Evolutionary conservation across 2,888 invertebrate genomes (phyloP), one percentile per base, ranked within the genome.

Genomic region (Phaonia tiefii): DNA sequence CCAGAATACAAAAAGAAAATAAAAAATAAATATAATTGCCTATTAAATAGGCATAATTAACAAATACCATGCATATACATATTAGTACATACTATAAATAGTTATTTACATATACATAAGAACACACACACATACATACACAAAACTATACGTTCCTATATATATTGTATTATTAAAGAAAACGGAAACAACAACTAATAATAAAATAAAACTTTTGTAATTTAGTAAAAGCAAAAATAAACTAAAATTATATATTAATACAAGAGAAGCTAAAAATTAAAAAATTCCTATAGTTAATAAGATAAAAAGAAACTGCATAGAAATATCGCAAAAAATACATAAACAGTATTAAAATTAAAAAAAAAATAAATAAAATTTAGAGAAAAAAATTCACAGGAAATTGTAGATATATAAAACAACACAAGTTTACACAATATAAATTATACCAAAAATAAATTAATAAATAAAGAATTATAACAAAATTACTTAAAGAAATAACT

Each of bases 81-180:
- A 81, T 31, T 69, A 66, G 75, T 65, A 71, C 72, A 75, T 71
- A 75, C n/a, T 77, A 72, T 42, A 60, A 22, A 76, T 37, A 46
- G 37, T 58, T 56, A 56, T 37, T 63, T 7, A 75, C 22, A 42
- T 15, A 66, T 42, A 39, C 11, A 37, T n/a, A 69, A 22, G 51
- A 20, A 63, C 65, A 78, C 44, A 37, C 56, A 75, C 66, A 67
- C 78, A 81, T 77, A 81, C 78, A 81, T 42, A 69, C 26, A 87
- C 83, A 87, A 86, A n/a, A 85, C 86, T 85, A 86, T 88, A 88
- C 85, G 88, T 88, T 88, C 88, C 88, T 88, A 88, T 86, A 87
- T 70, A 75, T 88, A 88, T 86, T 83, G 80, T 84, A 84, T 83
- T 83, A 80, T 79, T 73, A 70, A 69, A 83, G 82, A 86, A 83